Percentiles rank a stretch among this genome's conserved stretches.
Conservation (phyloP, 1,140 invertebrate species). For the Brachystomella parvula region DNA sequence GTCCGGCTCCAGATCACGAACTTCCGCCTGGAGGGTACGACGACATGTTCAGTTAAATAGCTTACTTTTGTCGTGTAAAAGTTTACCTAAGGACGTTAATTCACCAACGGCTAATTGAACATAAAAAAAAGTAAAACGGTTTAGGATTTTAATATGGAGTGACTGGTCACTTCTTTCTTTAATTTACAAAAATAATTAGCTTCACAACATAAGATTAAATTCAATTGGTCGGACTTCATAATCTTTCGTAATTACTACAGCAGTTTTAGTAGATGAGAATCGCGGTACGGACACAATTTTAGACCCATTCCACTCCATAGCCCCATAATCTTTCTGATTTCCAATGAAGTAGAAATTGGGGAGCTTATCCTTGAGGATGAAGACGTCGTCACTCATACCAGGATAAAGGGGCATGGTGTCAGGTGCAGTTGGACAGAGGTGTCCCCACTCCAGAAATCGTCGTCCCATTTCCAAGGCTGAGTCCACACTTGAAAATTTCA, state of each 20-base stretch:
- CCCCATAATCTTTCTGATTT: conserved; percentile 21
- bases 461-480: conserved; percentile 28
- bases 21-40: conserved; percentile 33
- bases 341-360: conserved; percentile 31
- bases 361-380: conserved; percentile 21
- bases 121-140: no score
- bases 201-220: conserved; percentile 15
- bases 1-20: conserved; percentile 33
- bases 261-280: conserved; percentile 17
- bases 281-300: conserved; percentile 29
- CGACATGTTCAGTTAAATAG: conserved; percentile 37
- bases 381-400: conserved; percentile 21
- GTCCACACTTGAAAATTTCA: conserved; percentile 21
- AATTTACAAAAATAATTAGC: background rate
- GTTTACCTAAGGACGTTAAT: background rate
- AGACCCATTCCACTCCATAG: conserved; percentile 21
- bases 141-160: no score
- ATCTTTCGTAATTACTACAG: conserved; percentile 21
- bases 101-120: no score
- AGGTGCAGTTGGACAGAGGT: conserved; percentile 35
- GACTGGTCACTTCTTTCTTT: background rate
- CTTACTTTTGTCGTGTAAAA: background rate
- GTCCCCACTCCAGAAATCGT: conserved; percentile 33
- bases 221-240: conserved; percentile 6
- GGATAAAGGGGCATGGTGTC: conserved; percentile 34